Base-by-base conservation (phyloP, 2,888 invertebrate species). In the Drosophila pegasa region DNA sequence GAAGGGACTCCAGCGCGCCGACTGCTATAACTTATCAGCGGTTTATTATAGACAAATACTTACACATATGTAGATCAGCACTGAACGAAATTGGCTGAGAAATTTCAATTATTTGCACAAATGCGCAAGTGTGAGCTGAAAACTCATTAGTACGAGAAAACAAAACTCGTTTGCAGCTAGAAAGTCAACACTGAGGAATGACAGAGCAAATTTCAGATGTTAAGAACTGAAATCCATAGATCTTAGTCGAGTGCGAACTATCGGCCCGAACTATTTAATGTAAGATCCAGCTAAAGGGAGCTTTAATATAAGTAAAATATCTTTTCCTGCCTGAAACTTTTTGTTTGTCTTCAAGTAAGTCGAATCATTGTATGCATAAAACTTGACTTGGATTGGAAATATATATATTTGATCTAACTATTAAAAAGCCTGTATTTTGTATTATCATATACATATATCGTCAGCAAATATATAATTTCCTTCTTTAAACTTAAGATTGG, bases 1-100 rank as follows among this genome's bases (percentile, higher is more conserved):
- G 41, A 37, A 55, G 31, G 10, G 31, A 25, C 2, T 31, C 25
- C 10, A 56, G 37, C 25, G 12, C 29, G 5, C 9, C 25, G n/a
- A 9, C 37, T 43, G 35, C 12, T 20, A 10, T 45, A 27, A 18
- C 41, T 70, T 58, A 71, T 71, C 70, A 70, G 56, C 31, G 31
- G 48, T 2, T 54, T 29, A 54, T 57, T 37, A 31, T 29, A 41
- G 40, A 41, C 10, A 35, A 31, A n/a, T 22, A 20, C 25, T 10
- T n/a, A n/a, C 7, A 9, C 1, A 22, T 18, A 12, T n/a, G 4
- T n/a, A n/a, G n/a, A n/a, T n/a, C n/a, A 40, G 40, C 69, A 60
- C 43, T 60, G 54, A 14, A 22, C 54, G 18, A 61, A 51, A 61
- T 31, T 27, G 33, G 33, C 20, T 41, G 9, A 38, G 22, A 27